A percentile compares a stretch with the other conserved stretches of the same genome.
These are phyloP conservation scores for Tachina lurida DNA, from an alignment of 2,888 invertebrate species.

Conservation along the genomic window DNA sequence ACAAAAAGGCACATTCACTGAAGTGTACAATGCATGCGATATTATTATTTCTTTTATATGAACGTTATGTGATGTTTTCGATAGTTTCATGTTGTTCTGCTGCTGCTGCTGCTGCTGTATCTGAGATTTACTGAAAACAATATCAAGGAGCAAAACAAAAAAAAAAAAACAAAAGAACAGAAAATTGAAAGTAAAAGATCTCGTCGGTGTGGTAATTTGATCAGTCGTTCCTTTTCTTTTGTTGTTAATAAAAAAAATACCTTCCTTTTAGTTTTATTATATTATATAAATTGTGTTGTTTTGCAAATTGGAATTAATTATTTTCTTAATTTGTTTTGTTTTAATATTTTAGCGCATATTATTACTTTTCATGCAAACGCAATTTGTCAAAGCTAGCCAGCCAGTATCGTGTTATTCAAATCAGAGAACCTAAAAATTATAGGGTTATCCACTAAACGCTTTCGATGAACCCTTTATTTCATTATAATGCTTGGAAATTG, in stretches of 20 bases:
- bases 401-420: neutral
- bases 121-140: slow-evolving; percentile 57
- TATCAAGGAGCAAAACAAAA: slow-evolving; percentile 17
- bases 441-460: no score
- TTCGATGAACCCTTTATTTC: no score
- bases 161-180: slow-evolving; percentile 7
- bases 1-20: slow-evolving; percentile 58
- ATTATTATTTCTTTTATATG: slow-evolving; percentile 54
- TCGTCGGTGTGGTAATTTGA: slow-evolving; percentile 65
- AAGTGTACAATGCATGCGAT: slow-evolving; percentile 49
- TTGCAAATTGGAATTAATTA: slow-evolving; percentile 57
- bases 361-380: neutral
- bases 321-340: slow-evolving; percentile 38
- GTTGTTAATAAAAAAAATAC: slow-evolving; percentile 45
- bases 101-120: slow-evolving; percentile 27
- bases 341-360: slow-evolving; percentile 7
- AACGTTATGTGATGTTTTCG: slow-evolving; percentile 41
- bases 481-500: no score
- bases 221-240: slow-evolving; percentile 44
- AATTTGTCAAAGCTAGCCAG: neutral
- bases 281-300: slow-evolving; percentile 50
- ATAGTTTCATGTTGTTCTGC: slow-evolving; percentile 60
- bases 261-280: slow-evolving; percentile 24
- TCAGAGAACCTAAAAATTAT: no score
- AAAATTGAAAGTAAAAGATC: slow-evolving; percentile 38